Base-by-base conservation (phyloP, 1,140 invertebrate species). In the Tyrophagus putrescentiae region DNA sequence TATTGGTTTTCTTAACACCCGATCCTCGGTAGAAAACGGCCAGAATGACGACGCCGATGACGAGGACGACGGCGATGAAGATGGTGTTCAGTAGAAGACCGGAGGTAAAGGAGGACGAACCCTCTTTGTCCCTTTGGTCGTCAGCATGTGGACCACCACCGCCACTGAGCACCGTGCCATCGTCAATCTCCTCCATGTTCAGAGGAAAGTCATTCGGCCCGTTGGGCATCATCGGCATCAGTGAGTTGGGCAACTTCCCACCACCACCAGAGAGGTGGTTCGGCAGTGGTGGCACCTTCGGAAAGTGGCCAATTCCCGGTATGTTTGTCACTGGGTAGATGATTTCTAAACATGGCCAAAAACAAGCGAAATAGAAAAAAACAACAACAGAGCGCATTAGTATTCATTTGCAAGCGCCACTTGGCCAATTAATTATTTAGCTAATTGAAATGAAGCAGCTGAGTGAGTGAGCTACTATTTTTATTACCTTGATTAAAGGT, bases 401-500 rank as follows among this genome's bases (percentile, higher is more conserved):
- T 53, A 5, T 25, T 6, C n/a, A 18, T 54, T 54, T n/a, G n/a
- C n/a, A n/a, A 52, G 11, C 27, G 54, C 29, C 44, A 54, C 18
- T 41, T 11, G 13, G 39, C 13, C 25, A 39, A 57, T 57, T 16
- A 21, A 18, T n/a, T 45, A 54, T 16, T 57, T 25, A 57, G 11
- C 11, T 2, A 45, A 57, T 45, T 4, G n/a, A 1, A 21, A 36
- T 4, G n/a, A 1, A 21, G 27, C 6, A 57, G 16, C 13, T 13
- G 13, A 13, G n/a, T 39, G 13, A 39, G 13, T n/a, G n/a, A 13
- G n/a, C 13, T 54, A 54, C 16, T 36, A 3, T 33, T 39, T 57
- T 6, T 7, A 29, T 31, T 60, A 66, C 65, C 63, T 63, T 48
- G 57, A 29, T 60, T 56, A 58, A 63, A 62, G 16, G 57, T 48